phyloP scores from a whole-genome alignment of 2,888 invertebrate species.

The Dynastes tityus region DNA sequence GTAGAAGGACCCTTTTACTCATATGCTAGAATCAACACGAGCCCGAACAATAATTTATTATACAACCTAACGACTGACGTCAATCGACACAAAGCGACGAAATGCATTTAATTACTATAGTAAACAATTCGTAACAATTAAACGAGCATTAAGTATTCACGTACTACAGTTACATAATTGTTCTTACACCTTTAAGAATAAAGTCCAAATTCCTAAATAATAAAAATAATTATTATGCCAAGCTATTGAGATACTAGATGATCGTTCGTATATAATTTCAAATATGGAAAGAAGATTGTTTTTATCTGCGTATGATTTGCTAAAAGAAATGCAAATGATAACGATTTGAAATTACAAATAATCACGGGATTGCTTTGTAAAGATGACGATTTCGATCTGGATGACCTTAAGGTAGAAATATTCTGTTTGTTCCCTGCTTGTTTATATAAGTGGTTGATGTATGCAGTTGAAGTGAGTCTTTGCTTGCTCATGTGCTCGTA shows the following conservation, averaged over 20 bases:
- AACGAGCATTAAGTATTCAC: neutral
- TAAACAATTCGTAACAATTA: conserved; percentile 18
- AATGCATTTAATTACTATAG: conserved; percentile 31
- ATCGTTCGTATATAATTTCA: neutral
- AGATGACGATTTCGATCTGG: neutral
- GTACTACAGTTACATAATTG: neutral
- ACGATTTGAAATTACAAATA: conserved; percentile 32
- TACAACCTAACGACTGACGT: conserved; percentile 29
- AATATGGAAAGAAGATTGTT: neutral
- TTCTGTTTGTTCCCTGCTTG: neutral
- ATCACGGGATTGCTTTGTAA: neutral
- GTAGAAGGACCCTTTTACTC: conserved; percentile 6
- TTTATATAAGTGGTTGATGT: neutral
- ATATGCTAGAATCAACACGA: neutral
- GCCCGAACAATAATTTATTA: conserved; percentile 1
- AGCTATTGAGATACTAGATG: neutral
- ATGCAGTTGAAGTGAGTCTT: neutral
- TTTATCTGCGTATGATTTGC: neutral
- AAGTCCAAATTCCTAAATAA: neutral
- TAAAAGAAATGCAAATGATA: conserved; percentile 31
- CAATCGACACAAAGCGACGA: conserved; percentile 28
- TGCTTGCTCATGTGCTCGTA: neutral
- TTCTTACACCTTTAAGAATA: conserved; percentile 5
- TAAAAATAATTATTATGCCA: conserved; percentile 19
- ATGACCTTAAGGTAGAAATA: conserved; percentile 9